Evolutionary conservation across 2,113 vertebrate genomes (phyloP), one percentile per base, ranked within the genome.

Genomic region (Hippoglossus stenolepis): DNA sequence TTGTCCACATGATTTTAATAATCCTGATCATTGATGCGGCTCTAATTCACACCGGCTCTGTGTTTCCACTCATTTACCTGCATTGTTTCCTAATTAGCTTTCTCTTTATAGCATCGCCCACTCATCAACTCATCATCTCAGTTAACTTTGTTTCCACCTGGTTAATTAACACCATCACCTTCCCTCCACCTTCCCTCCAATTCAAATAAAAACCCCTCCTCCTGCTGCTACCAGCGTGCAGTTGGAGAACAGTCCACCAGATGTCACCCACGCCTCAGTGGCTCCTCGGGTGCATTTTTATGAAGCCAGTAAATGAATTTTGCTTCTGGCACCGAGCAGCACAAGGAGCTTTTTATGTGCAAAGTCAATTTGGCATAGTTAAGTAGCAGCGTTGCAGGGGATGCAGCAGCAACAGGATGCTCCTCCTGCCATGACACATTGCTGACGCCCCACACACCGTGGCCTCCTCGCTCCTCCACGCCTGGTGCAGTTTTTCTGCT

Each of bases 191-290:
- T 31, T 31, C 60, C 24, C 26, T 12, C 21, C 21, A 38, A 31
- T 60, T n/a, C 2, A 28, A 18, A 26, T n/a, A 67, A 12, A 28
- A 31, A 26, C 0, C 4, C 12, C 12, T 56, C 1, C 17, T 21
- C 26, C 67, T 45, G 26, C 2, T 51, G 61, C 17, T 51, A 0
- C 47, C 47, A 2, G 28, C 14, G 1, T 88, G 89, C 87, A 89
- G 87, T 86, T 67, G 7, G 58, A 24, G 68, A 74, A 70, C 53
- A 56, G 51, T 65, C 91, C 93, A 78, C 79, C 87, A 88, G 93
- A 86, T 86, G 91, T 88, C 89, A 75, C 83, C 78, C 84, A 80
- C 21, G 75, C 79, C 59, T 86, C 86, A 62, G 68, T 76, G 68
- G 69, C 63, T 57, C 45, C 47, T 88, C 65, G 1, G 12, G 21